phyloP scores from a whole-genome alignment of 2,888 invertebrate genomes.

The Geophilus truncorum region DNA sequence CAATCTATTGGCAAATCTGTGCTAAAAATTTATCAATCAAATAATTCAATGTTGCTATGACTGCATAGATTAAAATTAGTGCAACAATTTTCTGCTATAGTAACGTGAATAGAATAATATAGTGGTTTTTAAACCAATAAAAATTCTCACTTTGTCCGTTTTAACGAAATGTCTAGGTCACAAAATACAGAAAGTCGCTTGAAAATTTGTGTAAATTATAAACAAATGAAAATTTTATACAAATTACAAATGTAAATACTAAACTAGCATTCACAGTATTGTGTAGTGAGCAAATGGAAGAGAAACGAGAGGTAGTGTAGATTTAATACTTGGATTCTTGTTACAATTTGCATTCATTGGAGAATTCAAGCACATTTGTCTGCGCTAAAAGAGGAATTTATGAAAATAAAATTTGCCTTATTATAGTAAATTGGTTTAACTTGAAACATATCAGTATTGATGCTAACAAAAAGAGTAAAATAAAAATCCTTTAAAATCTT shows the following conservation, averaged over 20 bases:
- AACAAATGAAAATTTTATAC: neutral
- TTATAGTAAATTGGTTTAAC: neutral
- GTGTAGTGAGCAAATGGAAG: neutral
- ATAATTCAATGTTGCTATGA: neutral
- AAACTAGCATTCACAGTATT: neutral
- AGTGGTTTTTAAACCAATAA: neutral
- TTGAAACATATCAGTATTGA: neutral
- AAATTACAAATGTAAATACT: neutral
- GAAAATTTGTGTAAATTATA: neutral
- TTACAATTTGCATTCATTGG: neutral
- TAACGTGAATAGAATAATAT: neutral
- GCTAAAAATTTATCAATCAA: neutral
- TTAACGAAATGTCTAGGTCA: neutral
- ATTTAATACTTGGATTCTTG: neutral
- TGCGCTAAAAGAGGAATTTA: neutral
- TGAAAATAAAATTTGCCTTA: neutral
- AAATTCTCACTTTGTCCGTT: neutral
- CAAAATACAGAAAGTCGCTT: neutral
- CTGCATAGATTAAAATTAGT: neutral
- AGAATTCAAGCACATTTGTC: neutral
- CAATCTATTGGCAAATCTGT: neutral
- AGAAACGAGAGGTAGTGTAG: neutral
- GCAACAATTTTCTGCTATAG: neutral
- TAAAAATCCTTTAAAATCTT: neutral
- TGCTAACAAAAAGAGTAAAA: neutral